phyloP scores from a whole-genome alignment of 1,140 invertebrate genomes.

The Aphelenchoides avenae region DNA sequence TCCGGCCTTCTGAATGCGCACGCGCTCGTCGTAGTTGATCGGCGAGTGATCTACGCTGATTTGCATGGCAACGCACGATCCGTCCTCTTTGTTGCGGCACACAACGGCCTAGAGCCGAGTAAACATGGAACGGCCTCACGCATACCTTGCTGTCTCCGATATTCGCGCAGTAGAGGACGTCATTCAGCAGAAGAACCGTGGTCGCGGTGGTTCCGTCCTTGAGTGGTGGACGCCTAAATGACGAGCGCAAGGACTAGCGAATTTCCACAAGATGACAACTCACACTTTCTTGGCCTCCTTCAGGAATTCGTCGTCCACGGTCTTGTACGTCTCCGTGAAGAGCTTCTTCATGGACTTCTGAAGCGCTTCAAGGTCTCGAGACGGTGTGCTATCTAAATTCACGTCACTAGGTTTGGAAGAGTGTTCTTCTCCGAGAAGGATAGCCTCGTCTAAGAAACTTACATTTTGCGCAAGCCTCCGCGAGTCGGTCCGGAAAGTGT shows the following conservation, averaged over 20 bases:
- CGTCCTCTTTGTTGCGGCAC: slow-evolving; percentile 60
- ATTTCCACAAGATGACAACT: too few relatives aligned
- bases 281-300: slow-evolving; percentile 61
- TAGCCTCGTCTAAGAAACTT: slow-evolving; percentile 21
- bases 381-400: too few relatives aligned
- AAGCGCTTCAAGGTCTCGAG: slow-evolving; percentile 48
- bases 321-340: slow-evolving; percentile 62
- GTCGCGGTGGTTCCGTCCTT: slow-evolving; percentile 65
- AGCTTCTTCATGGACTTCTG: slow-evolving; percentile 63
- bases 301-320: slow-evolving; percentile 64
- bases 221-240: slow-evolving; percentile 62
- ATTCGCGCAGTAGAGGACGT: slow-evolving; percentile 63
- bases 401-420: too few relatives aligned
- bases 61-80: slow-evolving; percentile 56
- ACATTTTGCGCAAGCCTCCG: slow-evolving; percentile 41
- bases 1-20: slow-evolving; percentile 64
- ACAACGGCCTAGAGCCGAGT: slow-evolving; percentile 60
- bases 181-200: slow-evolving; percentile 61
- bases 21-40: slow-evolving; percentile 62
- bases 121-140: neutral
- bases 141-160: slow-evolving; percentile 64
- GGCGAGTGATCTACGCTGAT: slow-evolving; percentile 63
- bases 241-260: too few relatives aligned
- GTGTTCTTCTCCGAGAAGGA: too few relatives aligned
- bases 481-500: slow-evolving; percentile 54